phyloP scores from a whole-genome alignment of 2,113 vertebrate genomes.

The Cromileptes altivelis region DNA sequence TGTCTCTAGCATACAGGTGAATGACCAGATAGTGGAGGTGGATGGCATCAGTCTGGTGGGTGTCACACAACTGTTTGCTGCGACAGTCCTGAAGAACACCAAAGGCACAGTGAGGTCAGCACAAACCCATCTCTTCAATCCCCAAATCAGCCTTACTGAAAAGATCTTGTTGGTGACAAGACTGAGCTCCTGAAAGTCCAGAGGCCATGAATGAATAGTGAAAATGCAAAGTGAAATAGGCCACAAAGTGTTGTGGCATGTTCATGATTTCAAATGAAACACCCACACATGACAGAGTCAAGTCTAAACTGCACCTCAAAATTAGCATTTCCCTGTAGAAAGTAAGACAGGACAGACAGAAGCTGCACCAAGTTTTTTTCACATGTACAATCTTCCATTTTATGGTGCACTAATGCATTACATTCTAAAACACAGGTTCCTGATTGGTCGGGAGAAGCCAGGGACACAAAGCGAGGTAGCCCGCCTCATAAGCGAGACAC shows the following conservation, averaged over 20 bases:
- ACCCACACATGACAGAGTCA: neutral
- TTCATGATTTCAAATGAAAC: constrained; percentile 66
- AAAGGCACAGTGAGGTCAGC: constrained; percentile 92
- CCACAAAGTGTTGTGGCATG: constrained; percentile 17
- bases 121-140: neutral
- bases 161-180: neutral
- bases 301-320: constrained; percentile 12
- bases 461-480: constrained; percentile 94
- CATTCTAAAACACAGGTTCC: constrained; percentile 83
- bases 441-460: constrained; percentile 94
- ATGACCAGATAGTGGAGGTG: constrained; percentile 96
- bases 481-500: constrained; percentile 93
- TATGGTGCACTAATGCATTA: neutral
- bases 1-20: constrained; percentile 86
- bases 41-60: constrained; percentile 93
- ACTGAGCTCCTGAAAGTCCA: neutral
- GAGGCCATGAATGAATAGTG: neutral
- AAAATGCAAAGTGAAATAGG: neutral
- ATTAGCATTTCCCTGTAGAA: constrained; percentile 37
- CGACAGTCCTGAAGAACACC: constrained; percentile 94
- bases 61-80: constrained; percentile 94
- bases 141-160: constrained; percentile 13
- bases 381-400: constrained; percentile 16
- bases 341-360: neutral
- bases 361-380: neutral